Conservation (phyloP, 2,113 vertebrate genomes). For the Rousettus leschenaultii region DNA sequence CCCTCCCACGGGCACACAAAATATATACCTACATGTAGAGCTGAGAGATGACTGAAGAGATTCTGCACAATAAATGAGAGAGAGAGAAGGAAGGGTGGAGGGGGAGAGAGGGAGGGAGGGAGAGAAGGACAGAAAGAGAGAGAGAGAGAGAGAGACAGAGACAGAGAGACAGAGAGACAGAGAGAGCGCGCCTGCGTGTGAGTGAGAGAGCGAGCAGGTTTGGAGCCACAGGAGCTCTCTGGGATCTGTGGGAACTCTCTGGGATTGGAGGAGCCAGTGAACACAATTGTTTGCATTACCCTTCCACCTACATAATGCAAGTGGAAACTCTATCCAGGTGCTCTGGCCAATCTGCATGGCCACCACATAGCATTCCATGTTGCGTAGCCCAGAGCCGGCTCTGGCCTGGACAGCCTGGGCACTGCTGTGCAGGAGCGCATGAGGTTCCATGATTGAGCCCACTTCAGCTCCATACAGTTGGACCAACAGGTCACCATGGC, state of each 20-base stretch:
- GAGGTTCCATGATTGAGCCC: not conserved
- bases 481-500: not conserved
- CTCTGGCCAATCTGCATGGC: not conserved
- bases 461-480: not conserved
- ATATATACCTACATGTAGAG: not conserved
- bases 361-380: not conserved
- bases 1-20: not conserved
- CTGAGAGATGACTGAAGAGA: not conserved
- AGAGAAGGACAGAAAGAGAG: not conserved
- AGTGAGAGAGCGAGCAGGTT: too few relatives aligned
- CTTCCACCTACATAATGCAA: not conserved
- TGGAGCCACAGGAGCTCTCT: not conserved
- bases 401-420: not conserved
- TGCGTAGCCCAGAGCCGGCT: not conserved
- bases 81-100: not conserved
- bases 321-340: not conserved
- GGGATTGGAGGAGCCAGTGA: not conserved
- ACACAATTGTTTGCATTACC: not conserved
- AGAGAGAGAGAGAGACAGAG: too few relatives aligned
- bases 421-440: not conserved
- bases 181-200: too few relatives aligned
- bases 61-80: not conserved
- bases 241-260: not conserved
- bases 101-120: too few relatives aligned
- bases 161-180: too few relatives aligned